phyloP scores from a whole-genome alignment of 2,888 invertebrate species.

The Cecidostiba fungosa region DNA sequence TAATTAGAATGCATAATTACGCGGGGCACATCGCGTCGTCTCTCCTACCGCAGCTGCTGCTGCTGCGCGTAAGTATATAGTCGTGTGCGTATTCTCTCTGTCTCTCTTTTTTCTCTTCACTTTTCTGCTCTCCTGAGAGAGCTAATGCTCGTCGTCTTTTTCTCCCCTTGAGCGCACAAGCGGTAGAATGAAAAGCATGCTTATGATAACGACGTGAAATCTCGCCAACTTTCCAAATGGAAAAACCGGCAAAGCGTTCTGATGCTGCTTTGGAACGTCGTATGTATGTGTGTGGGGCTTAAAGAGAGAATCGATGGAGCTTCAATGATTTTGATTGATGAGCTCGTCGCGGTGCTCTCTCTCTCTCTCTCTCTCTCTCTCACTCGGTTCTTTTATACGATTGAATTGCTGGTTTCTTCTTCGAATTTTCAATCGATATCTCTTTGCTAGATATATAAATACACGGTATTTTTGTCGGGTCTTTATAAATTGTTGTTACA shows the following conservation, averaged over 20 bases:
- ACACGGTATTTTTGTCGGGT: no score
- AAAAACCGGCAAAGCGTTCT: not conserved
- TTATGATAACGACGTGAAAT: constrained; percentile 26
- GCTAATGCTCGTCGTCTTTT: constrained; percentile 6
- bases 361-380: no score
- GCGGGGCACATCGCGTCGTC: not conserved
- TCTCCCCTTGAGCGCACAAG: not conserved
- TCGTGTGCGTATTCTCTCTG: not conserved
- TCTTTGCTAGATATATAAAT: no score
- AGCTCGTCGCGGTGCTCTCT: not conserved
- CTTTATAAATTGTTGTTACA: no score
- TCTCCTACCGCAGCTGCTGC: not conserved
- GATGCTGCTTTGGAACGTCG: not conserved
- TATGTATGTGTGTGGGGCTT: no score
- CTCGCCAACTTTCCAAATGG: constrained; percentile 12
- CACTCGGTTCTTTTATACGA: not conserved
- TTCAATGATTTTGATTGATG: constrained; percentile 1
- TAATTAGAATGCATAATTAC: constrained; percentile 48
- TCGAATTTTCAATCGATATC: no score
- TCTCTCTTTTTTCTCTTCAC: not conserved
- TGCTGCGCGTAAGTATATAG: not conserved
- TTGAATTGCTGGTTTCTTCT: no score
- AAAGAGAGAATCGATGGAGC: not conserved
- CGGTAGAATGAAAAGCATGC: constrained; percentile 21
- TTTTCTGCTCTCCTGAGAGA: not conserved